Evolutionary conservation across 2,888 invertebrate genomes (phyloP), one percentile per base, ranked within the genome.

Genomic region (Chrysolina haemoptera): DNA sequence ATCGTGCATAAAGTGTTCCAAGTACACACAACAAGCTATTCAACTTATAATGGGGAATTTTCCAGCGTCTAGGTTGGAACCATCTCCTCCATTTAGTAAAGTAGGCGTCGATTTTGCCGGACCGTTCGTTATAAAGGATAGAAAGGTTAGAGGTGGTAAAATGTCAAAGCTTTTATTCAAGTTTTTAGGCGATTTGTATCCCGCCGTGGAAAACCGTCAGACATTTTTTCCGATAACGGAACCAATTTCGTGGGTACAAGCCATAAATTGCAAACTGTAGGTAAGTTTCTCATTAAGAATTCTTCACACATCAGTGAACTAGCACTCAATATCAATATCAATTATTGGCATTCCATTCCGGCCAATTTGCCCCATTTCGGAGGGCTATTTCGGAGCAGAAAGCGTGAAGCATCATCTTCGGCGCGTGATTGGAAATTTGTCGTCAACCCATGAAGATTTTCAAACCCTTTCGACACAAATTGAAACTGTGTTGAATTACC

Each of bases 101-200:
- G 68, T 72, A 40, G 80, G 78, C 22, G 68, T 78, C 9, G 81
- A 80, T 67, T 79, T 73, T 68, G 78, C 74, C n/a, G 53, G 18
- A 27, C 27, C 27, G 27, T 27, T 27, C 5, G 27, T 27, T 5
- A 27, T 27, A 27, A 27, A 27, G 5, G 27, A 27, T 27, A 27
- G 27, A 27, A 27, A 27, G 5, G 27, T 1, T 5, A 27, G 27
- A 27, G 27, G 27, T 5, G 27, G 2, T 27, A 5, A 27, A 27
- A 3, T 27, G 5, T 27, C 27, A 3, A 18, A 53, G 50, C 50
- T 18, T 53, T 53, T 20, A 53, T 53, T 53, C 53, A 53, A 3
- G 18, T 53, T 16, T 14, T 53, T 1, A 53, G 53, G 16, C 53
- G 53, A 16, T 53, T 20, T 18, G 53, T 53, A 18, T 53, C 53